Conservation (phyloP, 2,888 invertebrate species). For the Leptinotarsa peninsularis region DNA sequence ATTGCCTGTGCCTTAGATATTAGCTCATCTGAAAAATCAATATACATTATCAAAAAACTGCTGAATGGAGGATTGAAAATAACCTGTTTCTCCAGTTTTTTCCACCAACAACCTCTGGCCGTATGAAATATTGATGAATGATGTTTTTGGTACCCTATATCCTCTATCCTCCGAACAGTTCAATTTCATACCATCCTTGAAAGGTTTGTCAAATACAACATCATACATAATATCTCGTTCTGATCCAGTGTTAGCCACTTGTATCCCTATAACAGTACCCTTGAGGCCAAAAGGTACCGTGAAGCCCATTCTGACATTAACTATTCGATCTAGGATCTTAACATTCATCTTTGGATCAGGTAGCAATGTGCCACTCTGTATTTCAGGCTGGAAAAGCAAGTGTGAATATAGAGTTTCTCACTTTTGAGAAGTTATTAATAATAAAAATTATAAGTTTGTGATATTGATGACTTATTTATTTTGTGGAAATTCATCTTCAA, state of each 20-base stretch:
- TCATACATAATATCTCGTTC: conserved; percentile 75
- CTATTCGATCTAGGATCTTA: conserved; percentile 85
- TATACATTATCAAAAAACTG: background rate
- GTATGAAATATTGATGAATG: conserved; percentile 73
- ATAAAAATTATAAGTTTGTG: background rate
- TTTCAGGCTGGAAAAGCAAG: conserved; percentile 62
- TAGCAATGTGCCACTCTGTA: conserved; percentile 67
- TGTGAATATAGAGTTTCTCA: background rate
- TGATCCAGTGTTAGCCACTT: conserved; percentile 56
- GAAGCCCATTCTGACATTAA: conserved; percentile 80
- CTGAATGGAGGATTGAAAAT: conserved; percentile 7
- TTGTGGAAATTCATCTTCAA: no score
- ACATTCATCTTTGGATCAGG: conserved; percentile 79
- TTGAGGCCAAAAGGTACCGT: conserved; percentile 84
- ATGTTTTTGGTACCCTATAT: conserved; percentile 68
- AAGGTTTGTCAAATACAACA: conserved; percentile 83
- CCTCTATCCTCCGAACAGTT: conserved; percentile 68
- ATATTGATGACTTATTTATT: no score
- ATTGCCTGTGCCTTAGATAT: conserved; percentile 36
- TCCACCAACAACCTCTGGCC: conserved; percentile 66
- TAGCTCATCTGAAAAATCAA: conserved; percentile 28
- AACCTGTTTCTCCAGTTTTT: conserved; percentile 59
- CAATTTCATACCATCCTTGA: conserved; percentile 74
- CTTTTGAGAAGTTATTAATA: background rate
- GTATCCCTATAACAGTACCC: conserved; percentile 86